These are phyloP conservation scores for Eupithecia subumbrata DNA, from an alignment of 2,888 invertebrate species.

Conservation along the genomic window DNA sequence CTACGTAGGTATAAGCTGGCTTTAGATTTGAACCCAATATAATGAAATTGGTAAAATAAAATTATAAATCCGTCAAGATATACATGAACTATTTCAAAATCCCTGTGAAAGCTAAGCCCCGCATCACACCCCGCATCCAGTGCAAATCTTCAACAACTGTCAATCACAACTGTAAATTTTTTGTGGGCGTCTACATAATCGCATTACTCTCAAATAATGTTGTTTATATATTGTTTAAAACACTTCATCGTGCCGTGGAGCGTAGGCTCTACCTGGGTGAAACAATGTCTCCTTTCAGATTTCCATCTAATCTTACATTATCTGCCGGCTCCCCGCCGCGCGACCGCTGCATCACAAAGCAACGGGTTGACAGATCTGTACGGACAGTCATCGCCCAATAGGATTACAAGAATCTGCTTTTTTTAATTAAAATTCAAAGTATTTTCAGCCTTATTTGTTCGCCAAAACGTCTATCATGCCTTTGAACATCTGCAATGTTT, in stretches of 20 bases:
- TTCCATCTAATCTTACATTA: slow-evolving; percentile 81
- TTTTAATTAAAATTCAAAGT: slow-evolving; percentile 57
- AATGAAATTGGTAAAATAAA: neutral
- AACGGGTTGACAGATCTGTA: slow-evolving; percentile 82
- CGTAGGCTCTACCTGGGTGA: slow-evolving; percentile 72
- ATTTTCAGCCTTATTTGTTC: slow-evolving; percentile 58
- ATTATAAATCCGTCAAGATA: neutral
- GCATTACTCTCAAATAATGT: slow-evolving; percentile 75
- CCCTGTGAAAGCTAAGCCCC: slow-evolving; percentile 29
- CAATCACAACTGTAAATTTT: slow-evolving; percentile 64
- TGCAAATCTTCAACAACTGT: slow-evolving; percentile 51
- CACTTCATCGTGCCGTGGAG: slow-evolving; percentile 62
- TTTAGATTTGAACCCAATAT: neutral
- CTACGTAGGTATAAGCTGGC: neutral
- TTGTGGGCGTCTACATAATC: slow-evolving; percentile 65
- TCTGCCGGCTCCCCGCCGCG: slow-evolving; percentile 74
- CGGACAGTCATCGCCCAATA: slow-evolving; percentile 72
- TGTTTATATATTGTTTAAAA: slow-evolving; percentile 79
- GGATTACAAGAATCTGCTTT: slow-evolving; percentile 73
- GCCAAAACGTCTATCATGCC: slow-evolving; percentile 34
- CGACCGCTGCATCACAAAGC: slow-evolving; percentile 78
- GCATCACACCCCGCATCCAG: slow-evolving; percentile 55
- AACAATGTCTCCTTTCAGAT: slow-evolving; percentile 79
- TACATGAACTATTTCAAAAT: neutral
- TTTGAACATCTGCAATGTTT: slow-evolving; percentile 53